Conservation (phyloP, 2,797 vertebrate species). For the Rhabdomys pumilio region DNA sequence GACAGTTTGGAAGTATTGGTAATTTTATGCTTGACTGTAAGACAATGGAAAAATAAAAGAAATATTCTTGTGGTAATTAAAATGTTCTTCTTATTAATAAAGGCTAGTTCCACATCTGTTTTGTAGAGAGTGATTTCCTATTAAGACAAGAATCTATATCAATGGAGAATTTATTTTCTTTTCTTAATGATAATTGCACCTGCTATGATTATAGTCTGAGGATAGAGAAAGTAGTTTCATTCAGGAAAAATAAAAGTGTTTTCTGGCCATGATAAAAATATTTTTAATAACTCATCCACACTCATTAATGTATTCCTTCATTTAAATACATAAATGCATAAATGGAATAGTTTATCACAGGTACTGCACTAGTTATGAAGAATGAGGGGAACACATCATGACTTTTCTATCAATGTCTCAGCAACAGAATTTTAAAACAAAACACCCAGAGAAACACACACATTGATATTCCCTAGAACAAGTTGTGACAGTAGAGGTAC, state of each 20-base stretch:
- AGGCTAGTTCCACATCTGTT: constrained; percentile 55
- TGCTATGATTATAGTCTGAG: constrained; percentile 38
- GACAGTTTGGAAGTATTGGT: constrained; percentile 49
- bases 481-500: background rate
- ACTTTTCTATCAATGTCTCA: constrained; percentile 26
- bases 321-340: background rate
- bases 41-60: constrained; percentile 37
- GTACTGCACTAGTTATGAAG: background rate
- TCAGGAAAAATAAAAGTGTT: background rate
- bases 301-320: constrained; percentile 12
- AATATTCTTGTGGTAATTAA: background rate
- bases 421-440: background rate
- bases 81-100: constrained; percentile 64
- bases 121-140: constrained; percentile 52
- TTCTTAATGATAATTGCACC: constrained; percentile 39
- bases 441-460: background rate
- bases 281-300: constrained; percentile 22
- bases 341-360: constrained; percentile 18
- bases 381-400: background rate
- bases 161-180: constrained; percentile 52
- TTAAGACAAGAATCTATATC: constrained; percentile 49
- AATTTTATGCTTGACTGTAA: constrained; percentile 43
- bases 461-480: background rate
- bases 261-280: constrained; percentile 57
- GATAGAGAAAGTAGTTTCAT: constrained; percentile 26